Evolutionary conservation across 92 coral and sea anemone genomes (phyloP).

Genomic region (Bergia sp.): DNA sequence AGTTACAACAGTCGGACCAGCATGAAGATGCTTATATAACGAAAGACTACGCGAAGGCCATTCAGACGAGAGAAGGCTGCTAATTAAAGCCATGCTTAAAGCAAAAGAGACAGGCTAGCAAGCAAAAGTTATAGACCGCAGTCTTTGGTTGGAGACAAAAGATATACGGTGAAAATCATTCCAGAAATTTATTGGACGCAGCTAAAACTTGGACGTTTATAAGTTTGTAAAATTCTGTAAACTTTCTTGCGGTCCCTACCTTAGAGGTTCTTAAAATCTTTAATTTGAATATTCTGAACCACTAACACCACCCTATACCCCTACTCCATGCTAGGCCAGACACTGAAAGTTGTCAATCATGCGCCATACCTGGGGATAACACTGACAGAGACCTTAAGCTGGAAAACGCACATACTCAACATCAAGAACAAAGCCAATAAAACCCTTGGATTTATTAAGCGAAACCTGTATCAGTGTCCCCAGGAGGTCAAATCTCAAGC

Average conservation of each 20-base stretch:
- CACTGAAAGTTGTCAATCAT: too few species aligned
- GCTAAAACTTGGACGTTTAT: neutral
- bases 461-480: too few species aligned
- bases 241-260: neutral
- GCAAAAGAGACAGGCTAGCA: neutral
- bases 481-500: too few species aligned
- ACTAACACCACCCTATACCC: too few species aligned
- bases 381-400: too few species aligned
- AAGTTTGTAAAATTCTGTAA: neutral
- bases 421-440: too few species aligned
- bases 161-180: neutral
- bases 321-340: too few species aligned
- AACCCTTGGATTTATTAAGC: too few species aligned
- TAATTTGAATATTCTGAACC: too few species aligned
- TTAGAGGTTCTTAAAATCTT: neutral
- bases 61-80: neutral
- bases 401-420: too few species aligned
- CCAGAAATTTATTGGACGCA: neutral
- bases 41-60: neutral
- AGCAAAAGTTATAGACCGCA: neutral
- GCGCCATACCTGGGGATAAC: too few species aligned
- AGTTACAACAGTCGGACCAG: neutral
- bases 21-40: neutral
- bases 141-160: neutral
- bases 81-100: conserved; percentile 1